Percentiles rank a stretch among this genome's conserved stretches.
Conservation (phyloP, 2,113 vertebrate genomes). For the Dipodomys merriami region DNA sequence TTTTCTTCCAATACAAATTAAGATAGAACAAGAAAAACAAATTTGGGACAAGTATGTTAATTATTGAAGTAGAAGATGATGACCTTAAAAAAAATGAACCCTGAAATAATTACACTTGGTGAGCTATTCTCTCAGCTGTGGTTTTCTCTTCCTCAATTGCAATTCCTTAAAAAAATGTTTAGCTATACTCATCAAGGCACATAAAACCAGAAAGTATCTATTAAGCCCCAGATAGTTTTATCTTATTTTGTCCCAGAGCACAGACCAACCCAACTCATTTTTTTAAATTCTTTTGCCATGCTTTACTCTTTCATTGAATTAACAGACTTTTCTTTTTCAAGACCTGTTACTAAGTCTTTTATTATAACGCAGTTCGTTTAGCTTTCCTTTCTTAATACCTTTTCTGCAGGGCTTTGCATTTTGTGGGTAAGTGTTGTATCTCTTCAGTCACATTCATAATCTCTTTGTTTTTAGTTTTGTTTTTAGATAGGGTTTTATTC, state of each 20-base stretch:
- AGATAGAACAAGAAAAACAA: neutral
- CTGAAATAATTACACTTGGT: neutral
- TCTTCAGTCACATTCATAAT: no score
- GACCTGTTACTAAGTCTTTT: constrained; percentile 17
- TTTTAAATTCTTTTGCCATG: no score
- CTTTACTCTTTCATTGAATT: neutral
- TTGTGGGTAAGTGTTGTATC: no score
- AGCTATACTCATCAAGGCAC: neutral
- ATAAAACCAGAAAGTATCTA: constrained; percentile 1
- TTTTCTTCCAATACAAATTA: neutral
- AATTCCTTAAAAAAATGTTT: neutral
- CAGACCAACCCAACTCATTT: neutral
- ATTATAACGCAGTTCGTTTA: neutral
- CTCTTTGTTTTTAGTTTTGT: no score
- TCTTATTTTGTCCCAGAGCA: constrained; percentile 12
- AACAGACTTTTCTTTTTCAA: constrained; percentile 37
- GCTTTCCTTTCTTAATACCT: no score
- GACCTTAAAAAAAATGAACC: neutral
- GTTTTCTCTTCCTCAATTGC: neutral
- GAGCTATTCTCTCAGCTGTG: neutral
- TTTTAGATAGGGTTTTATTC: no score
- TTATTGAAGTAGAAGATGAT: neutral
- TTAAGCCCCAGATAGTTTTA: neutral
- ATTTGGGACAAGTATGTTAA: neutral
- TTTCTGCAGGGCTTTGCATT: no score